phyloP scores from a whole-genome alignment of 2,888 invertebrate species.

The Cremastinae sp. region DNA sequence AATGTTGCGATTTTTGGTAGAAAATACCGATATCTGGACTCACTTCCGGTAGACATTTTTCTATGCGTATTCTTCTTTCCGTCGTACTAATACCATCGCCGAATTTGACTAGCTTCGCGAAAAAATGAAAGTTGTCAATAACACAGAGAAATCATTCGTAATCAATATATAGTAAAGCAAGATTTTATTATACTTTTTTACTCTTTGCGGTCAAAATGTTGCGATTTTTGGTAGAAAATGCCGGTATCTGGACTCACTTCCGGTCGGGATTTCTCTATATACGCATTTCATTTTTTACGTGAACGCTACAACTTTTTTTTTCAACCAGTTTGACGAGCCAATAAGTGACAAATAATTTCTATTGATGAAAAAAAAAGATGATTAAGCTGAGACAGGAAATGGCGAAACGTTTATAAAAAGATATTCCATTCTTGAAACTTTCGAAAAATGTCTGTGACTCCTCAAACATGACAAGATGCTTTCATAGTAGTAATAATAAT shows the following conservation, averaged over 20 bases:
- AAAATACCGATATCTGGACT: constrained; percentile 18
- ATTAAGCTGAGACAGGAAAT: no score
- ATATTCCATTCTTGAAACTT: neutral
- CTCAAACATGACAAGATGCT: neutral
- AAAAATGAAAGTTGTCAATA: no score
- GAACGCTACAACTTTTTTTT: no score
- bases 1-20: constrained; percentile 33
- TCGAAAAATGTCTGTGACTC: neutral
- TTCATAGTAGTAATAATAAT: constrained; percentile 1
- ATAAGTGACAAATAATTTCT: no score
- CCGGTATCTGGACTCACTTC: constrained; percentile 26
- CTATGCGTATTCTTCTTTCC: neutral
- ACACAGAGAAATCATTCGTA: no score
- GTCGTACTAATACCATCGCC: neutral
- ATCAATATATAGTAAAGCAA: no score
- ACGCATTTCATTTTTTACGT: neutral
- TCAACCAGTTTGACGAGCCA: no score
- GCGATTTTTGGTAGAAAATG: constrained; percentile 37
- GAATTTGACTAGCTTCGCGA: no score
- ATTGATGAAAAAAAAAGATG: no score
- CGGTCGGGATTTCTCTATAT: constrained; percentile 4
- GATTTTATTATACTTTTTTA: no score
- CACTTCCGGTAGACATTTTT: constrained; percentile 23
- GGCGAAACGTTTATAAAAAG: neutral
- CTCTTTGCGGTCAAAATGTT: neutral